Base-by-base conservation (phyloP, 1,140 invertebrate genomes). In the Leptonema lineaticorne region DNA sequence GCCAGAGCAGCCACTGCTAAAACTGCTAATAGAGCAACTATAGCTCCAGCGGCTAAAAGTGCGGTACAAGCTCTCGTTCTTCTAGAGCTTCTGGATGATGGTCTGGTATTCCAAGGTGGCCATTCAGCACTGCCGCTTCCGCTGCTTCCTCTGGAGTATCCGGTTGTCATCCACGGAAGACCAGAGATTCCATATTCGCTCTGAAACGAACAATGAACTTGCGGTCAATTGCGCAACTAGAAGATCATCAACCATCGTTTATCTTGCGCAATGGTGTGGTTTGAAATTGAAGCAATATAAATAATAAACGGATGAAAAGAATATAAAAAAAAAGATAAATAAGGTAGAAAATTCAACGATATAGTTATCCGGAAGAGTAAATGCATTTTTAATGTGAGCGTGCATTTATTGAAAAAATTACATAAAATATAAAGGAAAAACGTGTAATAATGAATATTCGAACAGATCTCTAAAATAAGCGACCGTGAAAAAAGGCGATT, bases 1-100 rank as follows among this genome's bases (percentile, higher is more conserved):
- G 89, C 90, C 1, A 92, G 82, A 29, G 87, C 90, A 1, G 89
- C 89, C 20, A 92, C 88, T 1, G 88, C 86, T 50, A 91, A 78
- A 11, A 92, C 89, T 0, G 87, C 87, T 4, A 91, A 78, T 37
- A 91, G 84, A 11, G 90, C 88, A 18, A 92, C 76, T 67, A 90
- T 82, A 1, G 88, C 87, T 1, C 88, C 86, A 28, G 86, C 83
- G 8, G 88, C 86, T 72, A 90, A 77, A 69, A 88, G 85, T 20
- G 88, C 86, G 3, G 87, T 88, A 74, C 88, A 89, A 76, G 76
- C 16, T 77, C 72, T 41, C 77, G 71, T 4, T 75, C 73, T n/a
- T 29, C 74, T 64, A 27, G 76, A 69, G 11, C 72, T 62, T 41
- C 76, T 75, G 37, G 75, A 75, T 1, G 75, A 70, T 2, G 74